A percentile compares a stretch with the other conserved stretches of the same genome.
Conservation (phyloP, 2,797 vertebrate species). For the Merluccius polli region DNA sequence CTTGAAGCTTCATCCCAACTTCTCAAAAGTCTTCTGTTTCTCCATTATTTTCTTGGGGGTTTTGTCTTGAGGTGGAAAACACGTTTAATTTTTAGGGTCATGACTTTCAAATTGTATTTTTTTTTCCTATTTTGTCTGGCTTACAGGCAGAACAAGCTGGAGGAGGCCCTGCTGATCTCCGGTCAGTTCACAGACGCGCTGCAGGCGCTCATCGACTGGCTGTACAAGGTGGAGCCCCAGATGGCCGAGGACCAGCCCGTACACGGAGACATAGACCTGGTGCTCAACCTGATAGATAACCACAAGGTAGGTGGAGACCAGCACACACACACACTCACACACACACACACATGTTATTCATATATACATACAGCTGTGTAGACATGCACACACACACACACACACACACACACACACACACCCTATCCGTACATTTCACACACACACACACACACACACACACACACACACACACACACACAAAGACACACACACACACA, state of each 20-base stretch:
- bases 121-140: neutral
- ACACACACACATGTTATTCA: neutral
- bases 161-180: constrained; percentile 95
- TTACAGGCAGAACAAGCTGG: constrained; percentile 94
- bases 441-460: neutral
- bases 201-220: constrained; percentile 98
- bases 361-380: neutral
- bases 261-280: constrained; percentile 95
- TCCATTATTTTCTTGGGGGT: neutral
- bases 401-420: no score
- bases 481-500: neutral
- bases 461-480: neutral
- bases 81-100: no score
- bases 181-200: constrained; percentile 98
- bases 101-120: neutral
- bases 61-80: no score
- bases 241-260: constrained; percentile 97
- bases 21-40: neutral
- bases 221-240: constrained; percentile 95
- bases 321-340: neutral
- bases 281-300: constrained; percentile 96
- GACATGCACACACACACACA: neutral
- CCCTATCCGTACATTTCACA: no score
- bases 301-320: constrained; percentile 83
- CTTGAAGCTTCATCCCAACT: neutral